Conservation (phyloP, 2,113 vertebrate genomes). For the Trachemys scripta region DNA sequence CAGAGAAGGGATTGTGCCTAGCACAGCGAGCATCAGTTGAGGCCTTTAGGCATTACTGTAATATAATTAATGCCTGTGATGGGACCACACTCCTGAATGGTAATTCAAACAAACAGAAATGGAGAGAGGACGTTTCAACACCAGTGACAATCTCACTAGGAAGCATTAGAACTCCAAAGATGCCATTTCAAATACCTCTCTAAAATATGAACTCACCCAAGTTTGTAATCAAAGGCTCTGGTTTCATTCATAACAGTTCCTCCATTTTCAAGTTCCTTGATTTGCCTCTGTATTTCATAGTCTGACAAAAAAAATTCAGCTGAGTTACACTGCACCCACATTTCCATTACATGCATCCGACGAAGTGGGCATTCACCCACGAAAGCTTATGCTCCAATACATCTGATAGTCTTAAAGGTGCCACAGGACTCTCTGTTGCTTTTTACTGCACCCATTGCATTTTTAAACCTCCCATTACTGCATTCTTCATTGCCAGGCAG, state of each 20-base stretch:
- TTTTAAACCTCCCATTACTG: slow-evolving; percentile 35
- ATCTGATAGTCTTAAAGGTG: no score
- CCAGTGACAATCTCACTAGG: not conserved
- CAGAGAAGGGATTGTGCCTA: not conserved
- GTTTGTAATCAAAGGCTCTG: slow-evolving; percentile 91
- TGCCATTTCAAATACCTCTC: not conserved
- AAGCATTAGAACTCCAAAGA: not conserved
- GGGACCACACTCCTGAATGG: not conserved
- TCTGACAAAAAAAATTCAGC: slow-evolving; percentile 81
- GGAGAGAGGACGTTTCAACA: not conserved
- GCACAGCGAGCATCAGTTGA: not conserved
- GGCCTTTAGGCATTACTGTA: not conserved
- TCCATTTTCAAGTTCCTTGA: slow-evolving; percentile 86
- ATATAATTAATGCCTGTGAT: not conserved
- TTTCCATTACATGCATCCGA: no score
- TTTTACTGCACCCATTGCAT: not conserved
- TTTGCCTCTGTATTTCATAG: slow-evolving; percentile 97
- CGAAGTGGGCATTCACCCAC: no score
- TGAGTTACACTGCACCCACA: slow-evolving; percentile 2
- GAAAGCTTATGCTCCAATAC: no score
- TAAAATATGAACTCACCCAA: slow-evolving; percentile 86
- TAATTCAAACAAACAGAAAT: not conserved
- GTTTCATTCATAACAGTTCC: slow-evolving; percentile 93
- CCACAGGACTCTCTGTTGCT: no score
- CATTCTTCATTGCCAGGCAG: slow-evolving; percentile 49